Evolutionary conservation across 2,113 vertebrate genomes (phyloP).

Genomic region (Hydrochoerus hydrochaeris): DNA sequence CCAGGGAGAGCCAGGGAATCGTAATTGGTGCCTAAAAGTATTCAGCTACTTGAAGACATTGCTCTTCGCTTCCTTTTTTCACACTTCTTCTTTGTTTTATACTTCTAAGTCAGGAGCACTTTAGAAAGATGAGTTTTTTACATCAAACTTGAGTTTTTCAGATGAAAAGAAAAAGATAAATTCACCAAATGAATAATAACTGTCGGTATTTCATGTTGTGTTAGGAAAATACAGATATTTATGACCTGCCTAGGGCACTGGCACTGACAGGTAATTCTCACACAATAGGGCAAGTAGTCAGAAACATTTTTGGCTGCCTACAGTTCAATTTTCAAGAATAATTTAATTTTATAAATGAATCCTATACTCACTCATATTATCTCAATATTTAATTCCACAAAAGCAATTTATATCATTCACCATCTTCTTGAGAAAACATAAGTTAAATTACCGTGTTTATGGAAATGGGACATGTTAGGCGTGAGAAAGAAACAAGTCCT

Average conservation of each 20-base stretch:
- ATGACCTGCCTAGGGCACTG: not conserved
- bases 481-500: not conserved
- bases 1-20: not conserved
- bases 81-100: not conserved
- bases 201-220: not conserved
- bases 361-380: not conserved
- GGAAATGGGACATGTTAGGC: constrained; percentile 10
- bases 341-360: not conserved
- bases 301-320: not conserved
- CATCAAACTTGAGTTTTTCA: not conserved
- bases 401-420: not conserved
- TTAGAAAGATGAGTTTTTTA: not conserved
- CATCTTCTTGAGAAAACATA: not conserved
- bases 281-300: not conserved
- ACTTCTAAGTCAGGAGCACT: not conserved
- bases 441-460: not conserved
- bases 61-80: not conserved
- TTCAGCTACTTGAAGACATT: not conserved
- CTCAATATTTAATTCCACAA: not conserved
- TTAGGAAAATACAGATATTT: not conserved
- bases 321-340: not conserved
- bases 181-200: not conserved
- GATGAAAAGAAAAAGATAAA: not conserved
- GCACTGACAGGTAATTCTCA: not conserved
- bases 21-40: not conserved